Conservation (phyloP, 2,888 invertebrate species). For the Pandemis cinnamomeana region DNA sequence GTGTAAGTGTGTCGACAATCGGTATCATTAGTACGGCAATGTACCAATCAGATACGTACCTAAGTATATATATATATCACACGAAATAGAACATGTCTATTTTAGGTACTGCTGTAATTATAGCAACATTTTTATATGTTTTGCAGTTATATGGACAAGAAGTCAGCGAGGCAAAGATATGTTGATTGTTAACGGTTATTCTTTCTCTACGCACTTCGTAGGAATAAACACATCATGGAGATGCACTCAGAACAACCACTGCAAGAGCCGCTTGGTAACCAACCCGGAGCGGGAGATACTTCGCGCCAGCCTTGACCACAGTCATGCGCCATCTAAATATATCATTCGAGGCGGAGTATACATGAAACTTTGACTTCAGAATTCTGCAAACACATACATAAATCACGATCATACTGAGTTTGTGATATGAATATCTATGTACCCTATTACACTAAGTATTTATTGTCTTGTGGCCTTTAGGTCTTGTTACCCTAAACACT, state of each 20-base stretch:
- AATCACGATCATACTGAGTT: too few relatives aligned
- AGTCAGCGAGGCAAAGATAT: constrained; percentile 13
- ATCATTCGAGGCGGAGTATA: not conserved
- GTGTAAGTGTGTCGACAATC: too few relatives aligned
- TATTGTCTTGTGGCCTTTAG: too few relatives aligned
- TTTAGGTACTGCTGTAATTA: too few relatives aligned
- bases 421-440: not conserved
- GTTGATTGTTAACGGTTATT: constrained; percentile 1
- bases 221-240: constrained; percentile 32
- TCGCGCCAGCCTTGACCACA: not conserved
- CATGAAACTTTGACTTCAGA: not conserved
- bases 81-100: too few relatives aligned
- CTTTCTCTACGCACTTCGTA: not conserved
- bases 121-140: not conserved
- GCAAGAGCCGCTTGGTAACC: constrained; percentile 42
- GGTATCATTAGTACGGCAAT: not conserved
- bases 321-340: constrained; percentile 6
- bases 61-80: too few relatives aligned
- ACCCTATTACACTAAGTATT: not conserved
- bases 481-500: too few relatives aligned
- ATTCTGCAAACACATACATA: not conserved
- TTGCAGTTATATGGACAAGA: constrained; percentile 24
- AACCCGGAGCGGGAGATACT: not conserved
- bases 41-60: not conserved
- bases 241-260: constrained; percentile 39